Conservation (phyloP, 2,888 invertebrate species). For the Cloeon dipterum region DNA sequence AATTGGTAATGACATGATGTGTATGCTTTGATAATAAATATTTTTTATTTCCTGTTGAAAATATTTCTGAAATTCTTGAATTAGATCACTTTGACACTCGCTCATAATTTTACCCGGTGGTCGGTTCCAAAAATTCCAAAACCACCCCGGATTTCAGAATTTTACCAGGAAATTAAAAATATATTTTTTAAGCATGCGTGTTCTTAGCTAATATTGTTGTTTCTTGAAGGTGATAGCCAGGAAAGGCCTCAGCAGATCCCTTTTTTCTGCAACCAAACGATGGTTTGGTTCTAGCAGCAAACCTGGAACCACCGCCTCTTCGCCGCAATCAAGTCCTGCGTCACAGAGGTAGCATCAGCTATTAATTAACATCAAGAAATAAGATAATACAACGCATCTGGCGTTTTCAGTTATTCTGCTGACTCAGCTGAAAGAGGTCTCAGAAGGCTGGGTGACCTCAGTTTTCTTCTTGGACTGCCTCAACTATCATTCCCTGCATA, state of each 20-base stretch:
- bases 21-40: neutral
- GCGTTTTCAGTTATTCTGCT: slow-evolving; percentile 36
- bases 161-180: too few species aligned
- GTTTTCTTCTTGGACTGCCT: slow-evolving; percentile 91
- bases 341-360: neutral
- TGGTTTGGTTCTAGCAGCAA: slow-evolving; percentile 78
- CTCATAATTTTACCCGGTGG: neutral
- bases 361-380: too few species aligned
- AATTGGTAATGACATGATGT: slow-evolving; percentile 28
- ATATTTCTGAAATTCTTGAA: too few species aligned
- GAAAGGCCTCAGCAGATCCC: slow-evolving; percentile 78
- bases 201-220: slow-evolving; percentile 7
- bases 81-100: too few species aligned
- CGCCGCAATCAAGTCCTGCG: slow-evolving; percentile 40
- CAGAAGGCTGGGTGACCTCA: slow-evolving; percentile 78
- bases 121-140: too few species aligned
- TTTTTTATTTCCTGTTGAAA: neutral
- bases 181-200: too few species aligned
- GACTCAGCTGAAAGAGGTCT: slow-evolving; percentile 83
- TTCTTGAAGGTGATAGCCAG: slow-evolving; percentile 19
- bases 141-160: too few species aligned
- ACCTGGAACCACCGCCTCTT: slow-evolving; percentile 38
- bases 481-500: slow-evolving; percentile 80
- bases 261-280: slow-evolving; percentile 83
- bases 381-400: slow-evolving; percentile 2